A percentile compares a stretch with the other conserved stretches of the same genome.
Evolutionary conservation across 2,888 invertebrate genomes (phyloP).

Genomic region (Napeogenes sylphis): DNA sequence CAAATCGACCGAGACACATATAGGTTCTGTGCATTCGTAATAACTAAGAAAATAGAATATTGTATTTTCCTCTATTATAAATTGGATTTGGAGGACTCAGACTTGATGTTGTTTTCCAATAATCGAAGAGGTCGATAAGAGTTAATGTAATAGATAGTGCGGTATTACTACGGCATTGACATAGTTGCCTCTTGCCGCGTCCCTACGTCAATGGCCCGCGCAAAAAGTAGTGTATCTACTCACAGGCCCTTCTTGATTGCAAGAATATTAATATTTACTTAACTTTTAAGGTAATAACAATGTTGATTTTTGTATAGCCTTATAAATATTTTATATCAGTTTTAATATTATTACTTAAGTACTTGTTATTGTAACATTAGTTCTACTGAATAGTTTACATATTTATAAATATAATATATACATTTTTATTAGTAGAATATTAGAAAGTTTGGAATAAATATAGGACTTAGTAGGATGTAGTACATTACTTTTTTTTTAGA

Average conservation of each 20-base stretch:
- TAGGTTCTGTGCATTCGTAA: no score
- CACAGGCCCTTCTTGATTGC: conserved; percentile 10
- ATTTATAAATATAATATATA: no score
- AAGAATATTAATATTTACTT: not conserved
- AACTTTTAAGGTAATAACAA: not conserved
- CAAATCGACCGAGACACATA: not conserved
- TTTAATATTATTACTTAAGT: no score
- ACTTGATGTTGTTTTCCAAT: conserved; percentile 34
- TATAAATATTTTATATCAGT: no score
- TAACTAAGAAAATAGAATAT: not conserved
- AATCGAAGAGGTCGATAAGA: conserved; percentile 69
- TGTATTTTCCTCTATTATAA: conserved; percentile 17
- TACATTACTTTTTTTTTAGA: no score
- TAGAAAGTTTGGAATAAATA: no score
- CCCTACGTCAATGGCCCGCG: conserved; percentile 52
- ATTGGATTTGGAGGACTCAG: conserved; percentile 25
- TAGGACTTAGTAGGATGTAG: no score
- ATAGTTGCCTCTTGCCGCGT: conserved; percentile 54
- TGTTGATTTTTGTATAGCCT: not conserved
- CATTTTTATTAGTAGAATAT: no score
- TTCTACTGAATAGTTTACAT: no score
- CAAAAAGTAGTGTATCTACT: conserved; percentile 32
- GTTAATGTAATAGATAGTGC: conserved; percentile 57
- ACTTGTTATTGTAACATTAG: no score
- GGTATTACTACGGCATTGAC: conserved; percentile 67